Conservation (phyloP, 1,140 invertebrate species). For the Acarapis woodi region DNA sequence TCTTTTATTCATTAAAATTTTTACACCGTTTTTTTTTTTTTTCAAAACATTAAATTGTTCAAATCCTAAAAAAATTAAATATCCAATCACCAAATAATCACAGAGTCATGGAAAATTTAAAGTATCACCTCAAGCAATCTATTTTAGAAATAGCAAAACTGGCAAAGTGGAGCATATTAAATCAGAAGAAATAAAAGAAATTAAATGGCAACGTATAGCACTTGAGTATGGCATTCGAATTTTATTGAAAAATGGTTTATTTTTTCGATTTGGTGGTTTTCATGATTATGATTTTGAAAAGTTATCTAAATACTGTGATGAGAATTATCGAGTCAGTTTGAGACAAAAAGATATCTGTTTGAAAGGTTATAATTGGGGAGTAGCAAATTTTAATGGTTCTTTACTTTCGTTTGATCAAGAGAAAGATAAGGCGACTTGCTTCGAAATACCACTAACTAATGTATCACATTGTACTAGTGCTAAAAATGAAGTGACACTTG, state of each 20-base stretch:
- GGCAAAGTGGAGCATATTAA: constrained; percentile 79
- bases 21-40: not conserved
- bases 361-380: constrained; percentile 99
- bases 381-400: constrained; percentile 65
- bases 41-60: not conserved
- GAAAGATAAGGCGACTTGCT: constrained; percentile 29
- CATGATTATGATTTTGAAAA: constrained; percentile 33
- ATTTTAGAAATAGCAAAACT: constrained; percentile 84
- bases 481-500: constrained; percentile 93
- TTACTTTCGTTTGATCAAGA: constrained; percentile 74
- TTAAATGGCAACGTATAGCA: constrained; percentile 72
- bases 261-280: constrained; percentile 78
- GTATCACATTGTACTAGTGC: constrained; percentile 87
- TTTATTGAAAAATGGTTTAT: constrained; percentile 58
- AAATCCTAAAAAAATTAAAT: not conserved
- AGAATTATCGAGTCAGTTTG: constrained; percentile 32
- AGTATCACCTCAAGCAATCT: constrained; percentile 59
- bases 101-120: constrained; percentile 60
- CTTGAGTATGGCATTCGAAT: constrained; percentile 61
- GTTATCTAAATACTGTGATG: constrained; percentile 44
- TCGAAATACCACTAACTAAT: constrained; percentile 84
- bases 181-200: constrained; percentile 51
- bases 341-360: constrained; percentile 52
- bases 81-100: constrained; percentile 8
- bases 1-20: not conserved